Percentiles rank a stretch among this genome's conserved stretches.
Conservation (phyloP, 1,140 invertebrate genomes). For the Sarcophaga bullata region DNA sequence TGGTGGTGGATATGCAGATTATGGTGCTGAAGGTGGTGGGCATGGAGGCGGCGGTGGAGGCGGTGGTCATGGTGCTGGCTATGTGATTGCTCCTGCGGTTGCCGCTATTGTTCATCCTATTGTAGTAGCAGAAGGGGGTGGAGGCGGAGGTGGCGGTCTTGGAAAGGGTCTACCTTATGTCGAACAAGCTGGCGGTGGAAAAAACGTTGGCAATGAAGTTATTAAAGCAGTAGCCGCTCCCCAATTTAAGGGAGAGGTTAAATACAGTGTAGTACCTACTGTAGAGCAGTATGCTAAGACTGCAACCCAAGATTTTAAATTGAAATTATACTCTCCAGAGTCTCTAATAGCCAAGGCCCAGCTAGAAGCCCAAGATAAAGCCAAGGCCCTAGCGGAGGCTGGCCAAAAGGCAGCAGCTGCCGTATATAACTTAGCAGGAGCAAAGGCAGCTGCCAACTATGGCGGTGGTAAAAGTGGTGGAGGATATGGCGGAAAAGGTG, state of each 20-base stretch:
- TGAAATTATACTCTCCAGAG: slow-evolving; percentile 19
- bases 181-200: not conserved
- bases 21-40: not conserved
- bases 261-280: slow-evolving; percentile 13
- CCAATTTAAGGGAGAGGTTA: slow-evolving; percentile 11
- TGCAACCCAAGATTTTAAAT: slow-evolving; percentile 18
- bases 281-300: slow-evolving; percentile 30
- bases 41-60: not conserved
- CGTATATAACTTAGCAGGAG: slow-evolving; percentile 10
- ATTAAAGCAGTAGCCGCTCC: slow-evolving; percentile 15
- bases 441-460: not conserved
- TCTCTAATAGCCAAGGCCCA: slow-evolving; percentile 6
- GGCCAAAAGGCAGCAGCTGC: slow-evolving; percentile 53
- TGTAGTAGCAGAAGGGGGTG: slow-evolving; percentile 51
- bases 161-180: too few species aligned
- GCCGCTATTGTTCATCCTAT: slow-evolving; percentile 52
- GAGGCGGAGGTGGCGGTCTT: not conserved
- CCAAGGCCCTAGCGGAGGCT: slow-evolving; percentile 50
- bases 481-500: slow-evolving; percentile 33
- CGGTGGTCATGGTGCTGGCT: not conserved
- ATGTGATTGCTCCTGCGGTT: not conserved
- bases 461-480: not conserved
- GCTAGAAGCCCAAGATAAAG: slow-evolving; percentile 24
- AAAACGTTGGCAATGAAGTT: not conserved
- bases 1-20: not conserved